Percentiles rank a stretch among this genome's conserved stretches.
Conservation (phyloP, 1,140 invertebrate genomes). For the Drosophila obscura region DNA sequence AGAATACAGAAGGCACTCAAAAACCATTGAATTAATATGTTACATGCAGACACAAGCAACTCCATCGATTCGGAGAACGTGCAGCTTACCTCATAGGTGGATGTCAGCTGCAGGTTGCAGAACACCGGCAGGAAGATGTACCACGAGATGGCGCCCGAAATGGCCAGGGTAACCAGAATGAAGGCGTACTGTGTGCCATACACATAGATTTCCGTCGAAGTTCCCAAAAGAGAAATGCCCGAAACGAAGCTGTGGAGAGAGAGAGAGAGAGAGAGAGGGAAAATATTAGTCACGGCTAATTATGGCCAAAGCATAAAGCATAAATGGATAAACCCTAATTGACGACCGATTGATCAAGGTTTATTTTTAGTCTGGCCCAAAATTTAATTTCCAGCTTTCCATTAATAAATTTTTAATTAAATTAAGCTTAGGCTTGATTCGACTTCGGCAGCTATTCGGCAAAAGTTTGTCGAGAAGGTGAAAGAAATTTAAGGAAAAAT, state of each 20-base stretch:
- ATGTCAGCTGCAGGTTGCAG: constrained; percentile 91
- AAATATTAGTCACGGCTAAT: constrained; percentile 34
- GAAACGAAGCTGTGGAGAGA: constrained; percentile 90
- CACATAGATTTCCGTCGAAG: constrained; percentile 93
- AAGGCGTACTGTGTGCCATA: constrained; percentile 91
- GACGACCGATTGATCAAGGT: constrained; percentile 37
- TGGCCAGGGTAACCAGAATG: constrained; percentile 87
- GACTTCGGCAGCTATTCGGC: no score
- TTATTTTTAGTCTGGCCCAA: constrained; percentile 10
- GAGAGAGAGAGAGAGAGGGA: neutral
- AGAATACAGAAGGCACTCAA: constrained; percentile 5
- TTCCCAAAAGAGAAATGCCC: constrained; percentile 91
- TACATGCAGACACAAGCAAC: constrained; percentile 41
- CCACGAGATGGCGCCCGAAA: constrained; percentile 88
- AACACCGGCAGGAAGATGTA: constrained; percentile 93
- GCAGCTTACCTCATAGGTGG: constrained; percentile 91
- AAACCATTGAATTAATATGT: constrained; percentile 43
- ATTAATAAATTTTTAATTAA: constrained; percentile 30
- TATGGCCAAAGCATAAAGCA: constrained; percentile 14
- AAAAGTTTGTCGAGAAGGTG: constrained; percentile 4
- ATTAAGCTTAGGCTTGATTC: constrained; percentile 25
- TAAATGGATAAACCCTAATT: constrained; percentile 30
- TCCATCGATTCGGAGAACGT: constrained; percentile 32
- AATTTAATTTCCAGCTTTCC: constrained; percentile 6
- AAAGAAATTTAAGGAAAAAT: constrained; percentile 1